Evolutionary conservation across 2,888 invertebrate species (phyloP), one percentile per base, ranked within the genome.

Genomic region (Patella pellucida): DNA sequence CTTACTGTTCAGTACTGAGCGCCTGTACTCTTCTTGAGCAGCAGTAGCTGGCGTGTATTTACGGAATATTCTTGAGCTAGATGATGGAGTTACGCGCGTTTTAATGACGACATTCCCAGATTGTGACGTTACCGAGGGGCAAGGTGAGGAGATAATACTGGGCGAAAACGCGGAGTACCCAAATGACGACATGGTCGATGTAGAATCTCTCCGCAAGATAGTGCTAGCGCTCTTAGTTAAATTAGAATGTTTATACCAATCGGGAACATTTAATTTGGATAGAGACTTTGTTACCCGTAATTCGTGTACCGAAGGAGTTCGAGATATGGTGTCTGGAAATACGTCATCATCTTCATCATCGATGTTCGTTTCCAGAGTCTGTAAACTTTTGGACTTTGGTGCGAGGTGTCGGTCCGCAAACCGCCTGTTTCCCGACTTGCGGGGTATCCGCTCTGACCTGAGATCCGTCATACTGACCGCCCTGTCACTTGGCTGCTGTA

Each of bases 231-330:
- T 85, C 68, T 87, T 84, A 74, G 85, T 86, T 75, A 88, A 81
- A 75, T 81, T 85, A n/a, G 90, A 90, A 74, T 86, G 94, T 90
- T 94, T 94, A 92, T 94, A 97, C 98, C 98, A 98, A 91, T 97
- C 97, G 79, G 98, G 98, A 81, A 98, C 95, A 92, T 97, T 96
- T 86, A 98, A 94, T 89, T 96, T 96, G 92, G 97, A 97, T 88
- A 98, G 92, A 73, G 97, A 97, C 86, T 96, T 95, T 92, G 97
- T 96, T 80, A 98, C 96, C 84, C 97, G 94, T 83, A 97, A 93
- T 92, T 98, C 97, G 92, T 97, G 97, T 92, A 97, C 97, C 81
- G 97, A 97, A 89, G 97, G 94, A 89, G 95, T 94, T 79, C 95
- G 94, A 74, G 81, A 81, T 15, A 88, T 75, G 27, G 56, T 69